These are phyloP conservation scores for Sinelater perroti DNA, from an alignment of 2,888 invertebrate species.

Conservation along the genomic window DNA sequence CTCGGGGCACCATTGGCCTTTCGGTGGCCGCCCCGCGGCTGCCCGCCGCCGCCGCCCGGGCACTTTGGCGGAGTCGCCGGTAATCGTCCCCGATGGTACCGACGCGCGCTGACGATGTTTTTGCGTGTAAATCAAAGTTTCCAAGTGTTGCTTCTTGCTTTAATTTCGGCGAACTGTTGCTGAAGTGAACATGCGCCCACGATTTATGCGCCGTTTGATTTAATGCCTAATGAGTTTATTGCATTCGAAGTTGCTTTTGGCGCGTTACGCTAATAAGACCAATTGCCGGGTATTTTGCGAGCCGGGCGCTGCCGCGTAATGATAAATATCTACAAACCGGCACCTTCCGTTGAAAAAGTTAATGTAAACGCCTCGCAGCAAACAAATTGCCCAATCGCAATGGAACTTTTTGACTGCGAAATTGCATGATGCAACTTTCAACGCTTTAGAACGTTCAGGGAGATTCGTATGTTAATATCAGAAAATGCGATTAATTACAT, in stretches of 20 bases:
- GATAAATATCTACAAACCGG: too few species aligned
- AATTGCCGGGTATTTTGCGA: neutral
- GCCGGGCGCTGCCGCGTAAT: neutral
- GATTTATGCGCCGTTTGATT: slow-evolving; percentile 50
- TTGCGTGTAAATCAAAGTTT: slow-evolving; percentile 49
- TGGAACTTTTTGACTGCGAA: too few species aligned
- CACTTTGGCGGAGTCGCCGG: slow-evolving; percentile 24
- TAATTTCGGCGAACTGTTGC: slow-evolving; percentile 52
- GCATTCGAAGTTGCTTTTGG: slow-evolving; percentile 41
- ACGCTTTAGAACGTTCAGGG: too few species aligned
- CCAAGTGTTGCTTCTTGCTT: slow-evolving; percentile 49
- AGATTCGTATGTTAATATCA: too few species aligned
- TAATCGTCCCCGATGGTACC: slow-evolving; percentile 12
- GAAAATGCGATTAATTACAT: too few species aligned
- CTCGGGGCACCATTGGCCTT: slow-evolving; percentile 1
- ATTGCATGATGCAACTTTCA: too few species aligned
- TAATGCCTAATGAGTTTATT: slow-evolving; percentile 51
- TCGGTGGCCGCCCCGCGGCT: neutral
- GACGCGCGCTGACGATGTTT: slow-evolving; percentile 32
- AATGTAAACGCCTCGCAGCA: too few species aligned
- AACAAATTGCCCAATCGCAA: too few species aligned
- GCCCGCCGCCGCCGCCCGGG: neutral
- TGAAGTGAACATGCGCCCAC: slow-evolving; percentile 51
- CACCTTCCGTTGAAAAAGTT: too few species aligned
- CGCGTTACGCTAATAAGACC: slow-evolving; percentile 1